Base-by-base conservation (phyloP, 1,140 invertebrate genomes). In the Drosophila ananassae region DNA sequence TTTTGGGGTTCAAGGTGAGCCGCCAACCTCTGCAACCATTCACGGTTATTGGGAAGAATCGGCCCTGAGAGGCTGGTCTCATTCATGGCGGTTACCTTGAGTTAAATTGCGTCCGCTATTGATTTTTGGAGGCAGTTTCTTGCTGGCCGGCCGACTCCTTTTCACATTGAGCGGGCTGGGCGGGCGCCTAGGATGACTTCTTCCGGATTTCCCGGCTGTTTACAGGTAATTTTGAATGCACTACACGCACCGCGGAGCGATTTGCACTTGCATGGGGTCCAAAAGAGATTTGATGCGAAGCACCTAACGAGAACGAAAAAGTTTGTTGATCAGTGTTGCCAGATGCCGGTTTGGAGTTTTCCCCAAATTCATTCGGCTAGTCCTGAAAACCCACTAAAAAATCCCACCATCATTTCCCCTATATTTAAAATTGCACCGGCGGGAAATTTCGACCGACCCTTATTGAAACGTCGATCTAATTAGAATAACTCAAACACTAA, bases 1-100 rank as follows among this genome's bases (percentile, higher is more conserved):
- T 39, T 21, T 25, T 6, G 22, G 50, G 66, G 80, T 79, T 84
- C 80, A 83, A 84, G 79, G 79, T 83, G 76, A 75, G 48, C n/a
- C 46, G 7, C 10, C 10, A 37, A 71, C 44, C 37, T 46, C 44
- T 46, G 41, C 24, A 13, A 7, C 10, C 3, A 13, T 10, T 28
- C 22, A 57, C 12, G 9, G n/a, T 3, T 4, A 10, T 22, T 8
- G 30, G 8, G n/a, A 28, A 30, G 24, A 57, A 64, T 12, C n/a
- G 3, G 3, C 54, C 32, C 3, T 28, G n/a, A 21, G 6, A 12
- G 37, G 39, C 5, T 17, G 47, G 1, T 72, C 52, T 72, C 37
- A 72, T 72, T 72, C 68, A 72, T 72, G 30, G 13, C 37, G 10
- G 28, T 48, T 63, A 73, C 58, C 59, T 73, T 44, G 37, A 56